A percentile compares a stretch with the other conserved stretches of the same genome.
Conservation (phyloP, 2,113 vertebrate genomes). For the Lichenostomus cassidix region DNA sequence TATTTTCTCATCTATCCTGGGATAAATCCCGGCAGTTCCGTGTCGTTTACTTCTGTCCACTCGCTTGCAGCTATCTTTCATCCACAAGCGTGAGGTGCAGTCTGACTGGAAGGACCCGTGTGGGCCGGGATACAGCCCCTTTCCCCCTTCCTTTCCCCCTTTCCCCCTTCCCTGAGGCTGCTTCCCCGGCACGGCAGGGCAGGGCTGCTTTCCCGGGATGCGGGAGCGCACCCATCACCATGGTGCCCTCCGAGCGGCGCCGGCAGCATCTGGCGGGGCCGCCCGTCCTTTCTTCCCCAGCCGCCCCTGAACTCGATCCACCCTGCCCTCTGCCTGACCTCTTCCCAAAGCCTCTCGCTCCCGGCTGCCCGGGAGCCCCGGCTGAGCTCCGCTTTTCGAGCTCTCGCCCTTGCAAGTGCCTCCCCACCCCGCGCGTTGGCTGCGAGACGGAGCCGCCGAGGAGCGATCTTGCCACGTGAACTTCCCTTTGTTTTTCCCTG, state of each 20-base stretch:
- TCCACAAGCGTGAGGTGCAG: not conserved
- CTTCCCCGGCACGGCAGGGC: not conserved
- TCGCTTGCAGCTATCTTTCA: not conserved
- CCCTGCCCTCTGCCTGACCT: slow-evolving; percentile 54
- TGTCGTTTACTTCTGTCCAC: not conserved
- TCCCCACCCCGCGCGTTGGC: not conserved
- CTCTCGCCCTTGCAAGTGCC: not conserved
- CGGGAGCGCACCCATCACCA: not conserved
- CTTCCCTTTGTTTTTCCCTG: slow-evolving; percentile 44
- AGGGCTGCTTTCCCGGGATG: not conserved
- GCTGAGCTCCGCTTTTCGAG: slow-evolving; percentile 5
- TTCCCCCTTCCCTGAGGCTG: not conserved
- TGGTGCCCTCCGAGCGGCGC: not conserved
- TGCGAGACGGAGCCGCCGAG: not conserved
- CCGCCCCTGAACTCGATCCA: not conserved
- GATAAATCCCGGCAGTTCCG: not conserved
- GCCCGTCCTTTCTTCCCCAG: not conserved
- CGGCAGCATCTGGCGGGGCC: slow-evolving; percentile 16
- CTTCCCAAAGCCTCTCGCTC: not conserved
- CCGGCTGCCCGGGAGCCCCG: not conserved
- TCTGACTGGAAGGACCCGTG: not conserved
- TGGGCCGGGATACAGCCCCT: not conserved
- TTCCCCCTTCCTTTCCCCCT: not conserved
- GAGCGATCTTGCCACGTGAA: slow-evolving; percentile 5
- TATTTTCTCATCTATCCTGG: not conserved